Conservation (phyloP, 2,113 vertebrate genomes). For the Chionomys nivalis region DNA sequence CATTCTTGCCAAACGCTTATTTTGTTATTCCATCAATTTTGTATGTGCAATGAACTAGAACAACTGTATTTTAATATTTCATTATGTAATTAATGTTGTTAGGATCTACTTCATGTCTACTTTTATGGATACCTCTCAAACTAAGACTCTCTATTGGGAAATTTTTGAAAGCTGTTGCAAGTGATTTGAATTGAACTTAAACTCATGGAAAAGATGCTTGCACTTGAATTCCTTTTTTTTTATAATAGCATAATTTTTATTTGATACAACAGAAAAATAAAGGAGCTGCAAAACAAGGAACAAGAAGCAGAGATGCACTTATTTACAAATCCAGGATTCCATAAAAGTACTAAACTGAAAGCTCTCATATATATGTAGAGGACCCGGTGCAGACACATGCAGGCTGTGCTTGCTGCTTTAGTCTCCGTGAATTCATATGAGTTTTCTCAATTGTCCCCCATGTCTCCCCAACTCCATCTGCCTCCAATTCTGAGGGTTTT, state of each 20-base stretch:
- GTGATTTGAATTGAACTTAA: neutral
- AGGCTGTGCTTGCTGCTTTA: neutral
- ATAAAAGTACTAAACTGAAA: neutral
- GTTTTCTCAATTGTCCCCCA: neutral
- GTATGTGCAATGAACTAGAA: neutral
- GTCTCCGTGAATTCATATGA: neutral
- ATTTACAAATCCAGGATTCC: neutral
- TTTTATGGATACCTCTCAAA: neutral
- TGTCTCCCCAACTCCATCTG: neutral
- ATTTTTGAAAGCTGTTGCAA: neutral
- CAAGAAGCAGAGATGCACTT: neutral
- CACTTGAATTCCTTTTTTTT: neutral
- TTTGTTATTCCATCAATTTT: slow-evolving; percentile 9
- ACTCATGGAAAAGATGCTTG: neutral
- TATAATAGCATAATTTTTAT: neutral
- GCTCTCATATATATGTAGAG: neutral
- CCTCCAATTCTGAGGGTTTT: neutral
- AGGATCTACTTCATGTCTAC: neutral
- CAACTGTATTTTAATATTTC: neutral
- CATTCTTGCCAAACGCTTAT: slow-evolving; percentile 23
- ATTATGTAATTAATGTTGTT: neutral
- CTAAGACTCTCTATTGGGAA: neutral
- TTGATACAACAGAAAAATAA: neutral
- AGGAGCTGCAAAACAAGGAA: neutral
- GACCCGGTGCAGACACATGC: neutral